These are phyloP conservation scores for Sphaerophoria taeniata DNA, from an alignment of 2,888 invertebrate species.

Conservation along the genomic window DNA sequence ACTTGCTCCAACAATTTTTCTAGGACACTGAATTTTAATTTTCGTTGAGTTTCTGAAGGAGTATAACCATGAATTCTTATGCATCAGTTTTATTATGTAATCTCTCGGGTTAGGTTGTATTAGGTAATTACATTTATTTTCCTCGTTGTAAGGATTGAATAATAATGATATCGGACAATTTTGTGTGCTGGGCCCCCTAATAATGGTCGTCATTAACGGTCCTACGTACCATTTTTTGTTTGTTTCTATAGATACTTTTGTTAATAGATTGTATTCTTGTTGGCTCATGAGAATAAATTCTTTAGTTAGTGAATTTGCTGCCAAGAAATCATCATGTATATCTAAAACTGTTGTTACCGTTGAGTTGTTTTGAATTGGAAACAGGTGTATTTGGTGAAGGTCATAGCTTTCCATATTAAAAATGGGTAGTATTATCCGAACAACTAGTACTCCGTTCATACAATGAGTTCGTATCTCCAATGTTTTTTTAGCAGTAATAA, in stretches of 20 bases:
- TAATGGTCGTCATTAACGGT: background rate
- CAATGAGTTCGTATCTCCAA: background rate
- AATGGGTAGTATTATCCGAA: background rate
- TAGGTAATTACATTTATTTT: background rate
- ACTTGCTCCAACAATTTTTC: background rate
- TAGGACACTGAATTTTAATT: background rate
- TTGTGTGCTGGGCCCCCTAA: background rate
- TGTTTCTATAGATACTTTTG: background rate
- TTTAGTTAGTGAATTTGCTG: background rate
- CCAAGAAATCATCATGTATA: background rate
- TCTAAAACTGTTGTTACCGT: background rate
- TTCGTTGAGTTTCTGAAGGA: background rate
- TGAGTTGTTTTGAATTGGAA: background rate
- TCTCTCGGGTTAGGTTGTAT: background rate
- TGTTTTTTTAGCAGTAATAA: background rate
- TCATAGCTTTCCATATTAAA: background rate
- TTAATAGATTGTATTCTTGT: background rate
- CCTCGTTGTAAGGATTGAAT: background rate
- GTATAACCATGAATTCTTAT: background rate
- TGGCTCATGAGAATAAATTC: background rate
- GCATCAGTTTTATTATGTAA: background rate
- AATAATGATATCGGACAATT: background rate
- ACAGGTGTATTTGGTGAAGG: background rate
- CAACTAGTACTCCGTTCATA: background rate
- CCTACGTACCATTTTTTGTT: background rate